Evolutionary conservation across 1,140 invertebrate genomes (phyloP), one percentile per base, ranked within the genome.

Genomic region (Ips typographus): DNA sequence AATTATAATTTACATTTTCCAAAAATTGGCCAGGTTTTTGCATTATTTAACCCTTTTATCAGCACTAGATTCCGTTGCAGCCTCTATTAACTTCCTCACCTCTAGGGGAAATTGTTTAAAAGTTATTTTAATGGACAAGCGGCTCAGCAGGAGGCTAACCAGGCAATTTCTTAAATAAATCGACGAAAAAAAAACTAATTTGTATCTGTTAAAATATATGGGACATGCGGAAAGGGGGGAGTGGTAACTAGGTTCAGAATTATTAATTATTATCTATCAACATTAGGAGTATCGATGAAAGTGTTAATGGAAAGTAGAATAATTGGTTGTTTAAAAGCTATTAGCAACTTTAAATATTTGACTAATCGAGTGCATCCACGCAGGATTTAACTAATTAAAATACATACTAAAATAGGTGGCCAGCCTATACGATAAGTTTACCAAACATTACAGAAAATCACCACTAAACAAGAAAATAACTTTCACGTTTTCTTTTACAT

Each of bases 281-380:
- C 44, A 2, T 49, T 49, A 49, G 44, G 22, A 49, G 44, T 8
- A 49, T 49, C 44, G 44, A 49, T 49, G 44, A 49, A 49, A 49
- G 44, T 49, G 44, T 49, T 49, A 49, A 49, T 49, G 44, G 44
- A 49, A 49, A 49, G 44, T 49, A 22, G 44, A 49, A 49, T 49
- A 49, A 49, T 49, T 49, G 44, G 6, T 49, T 49, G 44, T 49
- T 49, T 49, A 49, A 49, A 49, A 49, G 6, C 22, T 22, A 49
- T 49, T 49, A 49, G 2, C 22, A 49, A 22, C 22, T 22, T 49
- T 49, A 49, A 49, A 49, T 49, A 49, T 49, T 49, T 49, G 44
- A 49, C 44, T 49, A 22, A 6, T 49, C 44, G 22, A 49, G 44
- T 49, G 44, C 44, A 49, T 49, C 44, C 6, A 22, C 7, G 44